Evolutionary conservation across 2,113 vertebrate species (phyloP), one percentile per base, ranked within the genome.

Genomic region (Ancistrus triradiatus): DNA sequence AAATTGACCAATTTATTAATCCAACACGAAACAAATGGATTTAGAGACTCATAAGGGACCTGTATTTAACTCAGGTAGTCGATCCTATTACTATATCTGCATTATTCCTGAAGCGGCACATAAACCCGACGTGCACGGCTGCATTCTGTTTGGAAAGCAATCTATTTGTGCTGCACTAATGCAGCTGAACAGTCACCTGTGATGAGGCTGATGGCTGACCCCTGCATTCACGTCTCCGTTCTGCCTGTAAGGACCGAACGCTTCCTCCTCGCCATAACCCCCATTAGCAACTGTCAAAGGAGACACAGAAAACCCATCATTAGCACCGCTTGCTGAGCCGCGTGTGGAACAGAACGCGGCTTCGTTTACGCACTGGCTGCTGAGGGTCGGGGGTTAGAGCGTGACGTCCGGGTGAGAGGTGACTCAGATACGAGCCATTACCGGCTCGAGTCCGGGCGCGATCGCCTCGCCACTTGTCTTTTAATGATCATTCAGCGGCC

Each of bases 211-310:
- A 57, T 57, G 43, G 43, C 24, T 48, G 51, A 66, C 31, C 13
- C 28, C 51, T 48, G n/a, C 52, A 15, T 22, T 84, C 82, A 58
- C 86, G 71, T 80, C 76, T 9, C 74, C 1, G 1, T 77, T 77
- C 4, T 75, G 81, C 55, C 72, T 64, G 13, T 78, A 75, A 2
- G 69, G 73, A 80, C 86, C 85, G 38, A 44, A 22, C 5, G 44
- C 33, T 28, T 79, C 73, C 2, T 69, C 75, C 1, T 86, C 82
- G 14, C 82, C 79, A 37, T 77, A 78, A 63, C 74, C 77, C 19
- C 83, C 85, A 63, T 87, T 85, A 68, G 76, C 73, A 63, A 80
- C 81, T 81, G 64, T 10, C 6, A 61, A 38, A 73, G 1, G 22
- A 15, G 31, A 28, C 46, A 9, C 48, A n/a, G 19, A 17, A 33